These are phyloP conservation scores for Sclerodermus sp. DNA, from an alignment of 2,888 invertebrate species.

Conservation along the genomic window DNA sequence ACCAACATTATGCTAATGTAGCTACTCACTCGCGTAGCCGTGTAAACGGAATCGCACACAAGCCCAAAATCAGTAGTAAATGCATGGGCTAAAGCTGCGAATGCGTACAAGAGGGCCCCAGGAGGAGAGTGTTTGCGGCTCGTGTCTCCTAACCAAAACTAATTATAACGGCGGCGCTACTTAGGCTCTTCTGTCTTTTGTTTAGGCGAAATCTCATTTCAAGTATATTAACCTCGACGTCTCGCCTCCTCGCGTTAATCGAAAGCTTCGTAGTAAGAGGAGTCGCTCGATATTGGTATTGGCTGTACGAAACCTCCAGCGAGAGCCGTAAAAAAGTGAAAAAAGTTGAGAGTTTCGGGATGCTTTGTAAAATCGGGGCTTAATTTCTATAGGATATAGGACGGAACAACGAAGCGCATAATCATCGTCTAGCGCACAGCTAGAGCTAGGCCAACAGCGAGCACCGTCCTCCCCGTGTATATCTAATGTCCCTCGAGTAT, in stretches of 20 bases:
- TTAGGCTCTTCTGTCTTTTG: conserved; percentile 39
- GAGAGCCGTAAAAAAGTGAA: too few relatives aligned
- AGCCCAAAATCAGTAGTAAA: too few relatives aligned
- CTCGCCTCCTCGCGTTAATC: too few relatives aligned
- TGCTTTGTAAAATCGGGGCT: too few relatives aligned
- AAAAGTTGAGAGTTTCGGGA: too few relatives aligned
- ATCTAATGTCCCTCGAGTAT: conserved; percentile 18
- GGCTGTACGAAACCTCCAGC: too few relatives aligned
- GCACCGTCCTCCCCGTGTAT: conserved; percentile 4
- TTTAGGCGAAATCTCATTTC: conserved; percentile 44
- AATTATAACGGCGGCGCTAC: conserved; percentile 42
- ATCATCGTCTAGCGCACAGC: conserved; percentile 22
- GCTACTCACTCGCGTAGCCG: conserved; percentile 4
- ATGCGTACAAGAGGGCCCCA: conserved; percentile 12
- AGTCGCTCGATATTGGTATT: too few relatives aligned
- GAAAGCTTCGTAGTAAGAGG: too few relatives aligned
- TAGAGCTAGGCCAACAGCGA: conserved; percentile 8
- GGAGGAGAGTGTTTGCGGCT: conserved; percentile 7
- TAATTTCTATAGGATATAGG: too few relatives aligned
- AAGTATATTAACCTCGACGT: conserved; percentile 42
- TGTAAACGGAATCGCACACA: too few relatives aligned
- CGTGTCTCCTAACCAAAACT: conserved; percentile 41
- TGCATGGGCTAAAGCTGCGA: too few relatives aligned
- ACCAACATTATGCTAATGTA: conserved; percentile 44
- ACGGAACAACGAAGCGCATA: conserved; percentile 21